Evolutionary conservation across 2,888 invertebrate genomes (phyloP).

Genomic region (Chymomyza caudatula): DNA sequence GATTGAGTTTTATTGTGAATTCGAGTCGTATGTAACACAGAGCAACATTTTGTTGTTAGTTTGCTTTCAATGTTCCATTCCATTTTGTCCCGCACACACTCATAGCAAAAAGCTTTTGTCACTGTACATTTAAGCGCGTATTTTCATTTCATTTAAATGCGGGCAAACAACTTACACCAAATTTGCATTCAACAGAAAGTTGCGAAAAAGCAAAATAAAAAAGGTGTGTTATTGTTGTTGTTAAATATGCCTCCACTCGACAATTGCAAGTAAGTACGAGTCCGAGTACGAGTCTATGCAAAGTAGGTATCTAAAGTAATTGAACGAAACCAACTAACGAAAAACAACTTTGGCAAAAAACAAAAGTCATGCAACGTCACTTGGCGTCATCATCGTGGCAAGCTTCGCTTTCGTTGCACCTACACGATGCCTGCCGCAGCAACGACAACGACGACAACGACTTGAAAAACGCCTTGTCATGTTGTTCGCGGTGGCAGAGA

Average conservation of each 20-base stretch:
- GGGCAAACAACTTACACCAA: background rate
- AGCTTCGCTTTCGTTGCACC: slow-evolving; percentile 24
- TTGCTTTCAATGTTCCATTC: background rate
- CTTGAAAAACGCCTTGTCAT: slow-evolving; percentile 22
- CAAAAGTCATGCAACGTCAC: slow-evolving; percentile 57
- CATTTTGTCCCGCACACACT: background rate
- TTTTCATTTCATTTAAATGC: too few relatives aligned
- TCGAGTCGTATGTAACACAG: background rate
- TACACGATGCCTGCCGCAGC: slow-evolving; percentile 13
- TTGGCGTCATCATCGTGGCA: slow-evolving; percentile 10
- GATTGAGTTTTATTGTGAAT: background rate
- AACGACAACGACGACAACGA: background rate
- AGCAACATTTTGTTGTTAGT: background rate
- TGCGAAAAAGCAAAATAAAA: background rate
- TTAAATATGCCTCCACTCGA: slow-evolving; percentile 41
- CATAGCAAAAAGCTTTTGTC: background rate
- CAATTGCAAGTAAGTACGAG: slow-evolving; percentile 14
- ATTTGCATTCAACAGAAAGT: background rate
- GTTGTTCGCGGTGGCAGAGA: slow-evolving; percentile 24
- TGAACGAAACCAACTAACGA: background rate
- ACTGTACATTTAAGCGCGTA: background rate
- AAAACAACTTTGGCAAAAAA: background rate
- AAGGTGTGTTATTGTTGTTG: background rate
- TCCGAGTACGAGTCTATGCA: slow-evolving; percentile 44
- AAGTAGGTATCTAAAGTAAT: slow-evolving; percentile 58